Base-by-base conservation (phyloP, 1,140 invertebrate species). In the Trichoplusia ni region DNA sequence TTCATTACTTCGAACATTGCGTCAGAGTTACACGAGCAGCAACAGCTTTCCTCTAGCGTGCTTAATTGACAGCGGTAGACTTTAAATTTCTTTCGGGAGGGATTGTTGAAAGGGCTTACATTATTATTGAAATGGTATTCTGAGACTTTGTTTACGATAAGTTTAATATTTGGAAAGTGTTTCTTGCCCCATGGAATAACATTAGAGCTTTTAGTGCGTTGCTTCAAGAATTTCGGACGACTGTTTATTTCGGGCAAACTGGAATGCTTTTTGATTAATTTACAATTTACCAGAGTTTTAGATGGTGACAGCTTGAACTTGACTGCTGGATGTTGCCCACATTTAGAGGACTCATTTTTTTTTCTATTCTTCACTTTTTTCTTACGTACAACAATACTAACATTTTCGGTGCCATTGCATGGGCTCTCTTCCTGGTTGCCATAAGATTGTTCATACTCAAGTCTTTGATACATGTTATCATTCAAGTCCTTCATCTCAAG, bases 1-100 rank as follows among this genome's bases (percentile, higher is more conserved):
- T 84, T 86, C 81, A 86, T 84, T 1, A 86, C 83, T 73, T 86
- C 80, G 58, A 82, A 86, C 76, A 86, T 86, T 11, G 78, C 80
- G 66, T 84, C 83, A 11, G 83, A 86, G 63, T 84, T 82, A 64
- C 83, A 86, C 9, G 75, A 75, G 62, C 80, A 81, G 42, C 83
- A 86, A 66, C 83, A 82, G 19, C 44, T 76, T 53, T 82, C 77
- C 67, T 84, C 67, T 49, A 72, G 31, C 4, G 67, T 68, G 54
- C 67, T 77, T 33, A 82, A 49, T 65, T 86, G 81, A 37, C 81
- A 84, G 16, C 83, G 65, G 49, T 84, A 86, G 29, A 86, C 49
- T 54, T 75, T 71, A 19, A 54, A 79, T 42, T 14, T 37, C 7
- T 25, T 56, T 40, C 59, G 60, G 9, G 5, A 8, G 1, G 54